Evolutionary conservation across 2,797 vertebrate genomes (phyloP), one percentile per base, ranked within the genome.

Genomic region (Schizopygopsis malacanthus): DNA sequence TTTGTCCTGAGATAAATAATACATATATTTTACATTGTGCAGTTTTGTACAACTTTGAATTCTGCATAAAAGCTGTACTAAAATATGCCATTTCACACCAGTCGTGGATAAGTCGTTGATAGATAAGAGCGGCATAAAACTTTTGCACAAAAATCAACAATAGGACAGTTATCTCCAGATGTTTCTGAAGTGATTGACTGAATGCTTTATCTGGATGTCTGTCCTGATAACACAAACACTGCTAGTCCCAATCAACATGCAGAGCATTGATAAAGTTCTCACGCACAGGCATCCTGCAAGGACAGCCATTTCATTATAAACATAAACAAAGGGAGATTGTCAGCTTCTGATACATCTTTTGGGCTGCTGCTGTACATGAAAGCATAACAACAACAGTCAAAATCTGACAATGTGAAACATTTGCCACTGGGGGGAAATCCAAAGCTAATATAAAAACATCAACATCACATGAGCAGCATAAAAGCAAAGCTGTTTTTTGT

Each of bases 161-260:
- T 76, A 50, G 84, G 59, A 50, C 37, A 47, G 80, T 80, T 69
- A 83, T 59, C 80, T 77, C 81, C 52, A 50, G 80, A 69, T 88
- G 76, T 52, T 75, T 83, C 73, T 83, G 75, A 33, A 85, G 84
- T 54, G 76, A 78, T 83, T 86, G 80, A 43, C 54, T 88, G 72
- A 81, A 86, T 84, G 81, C 71, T 73, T 25, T 54, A n/a, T 81
- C 81, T 63, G 81, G 85, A 85, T 86, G 87, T 81, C 82, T 45
- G 78, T 61, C 54, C 52, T 81, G 87, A 88, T 86, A 86, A 86
- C 76, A 78, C 77, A 86, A 59, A 20, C 54, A 15, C 6, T 43
- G 37, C 54, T 78, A 13, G 52, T 43, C 37, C 6, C 54, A 78
- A n/a, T 78, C 54, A 61, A 37, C 54, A 78, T 78, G 76, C 76